These are phyloP conservation scores for Pluvianellus socialis DNA, from an alignment of 2,113 vertebrate genomes.

Conservation along the genomic window DNA sequence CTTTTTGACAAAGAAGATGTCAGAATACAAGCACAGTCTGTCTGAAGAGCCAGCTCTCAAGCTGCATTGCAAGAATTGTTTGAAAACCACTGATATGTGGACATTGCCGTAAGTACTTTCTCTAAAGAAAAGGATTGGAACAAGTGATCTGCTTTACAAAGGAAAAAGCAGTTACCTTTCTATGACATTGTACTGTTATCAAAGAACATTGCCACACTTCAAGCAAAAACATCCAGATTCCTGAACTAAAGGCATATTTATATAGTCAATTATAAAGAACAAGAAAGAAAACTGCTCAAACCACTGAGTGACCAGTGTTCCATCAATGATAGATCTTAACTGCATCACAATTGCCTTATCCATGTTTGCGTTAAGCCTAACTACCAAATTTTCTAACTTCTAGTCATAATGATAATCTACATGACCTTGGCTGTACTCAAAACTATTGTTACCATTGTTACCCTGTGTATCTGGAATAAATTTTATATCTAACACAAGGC, in stretches of 20 bases:
- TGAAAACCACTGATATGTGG: neutral
- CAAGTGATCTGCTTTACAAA: neutral
- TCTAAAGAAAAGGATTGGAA: neutral
- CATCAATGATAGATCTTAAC: neutral
- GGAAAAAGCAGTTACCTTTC: neutral
- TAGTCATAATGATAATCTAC: neutral
- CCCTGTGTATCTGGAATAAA: neutral
- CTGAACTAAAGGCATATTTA: neutral
- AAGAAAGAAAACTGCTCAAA: neutral
- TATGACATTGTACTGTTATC: neutral
- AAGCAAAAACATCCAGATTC: neutral
- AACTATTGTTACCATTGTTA: neutral
- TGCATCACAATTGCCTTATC: neutral
- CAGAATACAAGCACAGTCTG: neutral
- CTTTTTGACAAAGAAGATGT: neutral
- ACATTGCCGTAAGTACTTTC: neutral
- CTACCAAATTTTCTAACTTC: neutral
- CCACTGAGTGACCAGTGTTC: neutral
- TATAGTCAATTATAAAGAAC: neutral
- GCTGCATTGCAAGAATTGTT: neutral
- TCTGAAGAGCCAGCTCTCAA: neutral
- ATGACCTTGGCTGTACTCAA: neutral
- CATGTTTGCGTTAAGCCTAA: neutral
- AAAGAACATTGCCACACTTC: neutral
- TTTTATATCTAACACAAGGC: neutral